Evolutionary conservation across 2,113 vertebrate genomes (phyloP).

Genomic region (Neomonachus schauinslandi): DNA sequence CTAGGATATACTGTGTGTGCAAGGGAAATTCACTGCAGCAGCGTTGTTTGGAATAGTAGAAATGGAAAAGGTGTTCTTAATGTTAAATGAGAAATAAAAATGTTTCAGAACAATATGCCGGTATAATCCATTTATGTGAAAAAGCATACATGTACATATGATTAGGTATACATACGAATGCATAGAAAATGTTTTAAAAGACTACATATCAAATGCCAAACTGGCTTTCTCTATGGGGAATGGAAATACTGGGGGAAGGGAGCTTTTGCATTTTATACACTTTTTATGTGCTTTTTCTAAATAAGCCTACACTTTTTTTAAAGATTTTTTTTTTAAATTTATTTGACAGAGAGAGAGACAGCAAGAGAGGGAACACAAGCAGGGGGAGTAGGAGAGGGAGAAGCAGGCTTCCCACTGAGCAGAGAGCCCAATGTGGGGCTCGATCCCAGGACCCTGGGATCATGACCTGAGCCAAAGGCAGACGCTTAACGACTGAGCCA

Average conservation of each 20-base stretch:
- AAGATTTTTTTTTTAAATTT: too few species aligned
- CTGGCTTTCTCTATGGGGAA: not conserved
- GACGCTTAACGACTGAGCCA: too few species aligned
- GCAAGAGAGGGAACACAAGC: too few species aligned
- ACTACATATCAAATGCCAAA: not conserved
- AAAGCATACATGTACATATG: not conserved
- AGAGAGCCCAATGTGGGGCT: too few species aligned
- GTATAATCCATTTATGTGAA: not conserved
- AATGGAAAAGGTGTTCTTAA: not conserved
- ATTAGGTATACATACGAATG: not conserved
- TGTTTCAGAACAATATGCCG: not conserved
- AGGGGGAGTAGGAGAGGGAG: too few species aligned
- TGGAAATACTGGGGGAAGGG: not conserved
- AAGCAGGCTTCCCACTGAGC: too few species aligned
- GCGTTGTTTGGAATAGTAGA: not conserved
- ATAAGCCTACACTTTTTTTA: not conserved
- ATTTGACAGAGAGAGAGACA: too few species aligned
- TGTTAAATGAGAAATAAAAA: not conserved
- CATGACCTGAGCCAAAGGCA: too few species aligned
- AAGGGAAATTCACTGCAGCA: not conserved
- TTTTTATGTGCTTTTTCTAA: not conserved
- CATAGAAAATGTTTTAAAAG: conserved; percentile 6
- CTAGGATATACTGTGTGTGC: not conserved
- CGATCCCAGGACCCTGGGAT: too few species aligned
- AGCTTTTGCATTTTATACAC: not conserved